phyloP scores from a whole-genome alignment of 2,888 invertebrate species.

The Cremastobaeus sp. region DNA sequence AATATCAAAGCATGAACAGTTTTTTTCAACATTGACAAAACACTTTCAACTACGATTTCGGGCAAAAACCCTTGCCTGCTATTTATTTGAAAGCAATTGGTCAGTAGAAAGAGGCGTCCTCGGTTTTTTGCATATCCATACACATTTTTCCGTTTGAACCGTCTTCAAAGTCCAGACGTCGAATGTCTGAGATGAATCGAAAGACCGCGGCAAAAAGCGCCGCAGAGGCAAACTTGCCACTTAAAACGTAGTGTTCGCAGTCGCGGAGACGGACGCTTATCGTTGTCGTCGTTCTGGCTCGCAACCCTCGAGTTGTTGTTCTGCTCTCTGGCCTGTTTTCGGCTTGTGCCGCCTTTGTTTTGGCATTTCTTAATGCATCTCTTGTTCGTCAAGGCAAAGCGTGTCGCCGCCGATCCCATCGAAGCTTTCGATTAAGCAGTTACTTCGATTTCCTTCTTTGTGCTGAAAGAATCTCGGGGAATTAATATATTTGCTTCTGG shows the following conservation, averaged over 20 bases:
- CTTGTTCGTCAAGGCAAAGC: constrained; percentile 56
- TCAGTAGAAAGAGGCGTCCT: constrained; percentile 19
- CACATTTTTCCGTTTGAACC: constrained; percentile 59
- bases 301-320: constrained; percentile 61
- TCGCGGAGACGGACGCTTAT: constrained; percentile 63
- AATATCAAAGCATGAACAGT: no score
- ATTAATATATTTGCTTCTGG: no score
- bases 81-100: constrained; percentile 51
- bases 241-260: constrained; percentile 69
- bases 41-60: constrained; percentile 33
- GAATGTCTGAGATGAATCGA: constrained; percentile 60
- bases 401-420: constrained; percentile 50
- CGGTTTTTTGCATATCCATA: constrained; percentile 34
- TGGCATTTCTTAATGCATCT: constrained; percentile 71
- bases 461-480: no score
- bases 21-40: no score
- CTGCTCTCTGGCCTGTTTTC: constrained; percentile 64
- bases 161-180: constrained; percentile 60
- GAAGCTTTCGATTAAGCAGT: constrained; percentile 12
- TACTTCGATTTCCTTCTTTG: constrained; percentile 42
- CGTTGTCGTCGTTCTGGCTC: constrained; percentile 61
- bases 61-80: constrained; percentile 42
- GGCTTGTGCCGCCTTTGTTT: constrained; percentile 70
- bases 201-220: constrained; percentile 58
- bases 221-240: constrained; percentile 72